Evolutionary conservation across 2,888 invertebrate species (phyloP), one percentile per base, ranked within the genome.

Genomic region (Callinectes sapidus): DNA sequence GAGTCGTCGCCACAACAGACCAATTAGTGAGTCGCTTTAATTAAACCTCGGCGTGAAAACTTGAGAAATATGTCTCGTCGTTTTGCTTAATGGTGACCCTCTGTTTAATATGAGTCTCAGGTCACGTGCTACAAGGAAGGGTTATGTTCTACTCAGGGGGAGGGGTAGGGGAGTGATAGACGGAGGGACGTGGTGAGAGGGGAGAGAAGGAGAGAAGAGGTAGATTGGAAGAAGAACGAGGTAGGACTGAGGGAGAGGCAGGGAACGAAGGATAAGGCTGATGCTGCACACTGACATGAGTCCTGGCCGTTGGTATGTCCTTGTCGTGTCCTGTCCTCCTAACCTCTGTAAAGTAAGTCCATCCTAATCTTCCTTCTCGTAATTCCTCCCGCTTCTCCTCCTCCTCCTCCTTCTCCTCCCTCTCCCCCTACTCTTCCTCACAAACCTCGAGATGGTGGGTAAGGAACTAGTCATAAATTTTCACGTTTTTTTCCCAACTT

Each of bases 1-100:
- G n/a, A 71, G n/a, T n/a, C 71, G 71, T n/a, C 71, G 71, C 71
- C 71, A n/a, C 71, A 71, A n/a, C 71, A 71, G 71, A 71, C 71
- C 71, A 71, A 71, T 71, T 71, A 71, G 71, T 71, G 71, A 71
- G 71, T 71, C 71, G 71, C 71, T 71, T 71, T 71, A 71, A 71
- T 71, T 23, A 71, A 71, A 71, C 71, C 71, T 71, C 71, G 23
- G 28, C n/a, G 71, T 71, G 71, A 71, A 71, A 71, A 71, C 71
- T 71, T 71, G 71, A 71, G 71, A 71, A 71, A 71, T 71, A 71
- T 71, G 71, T 71, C 71, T 71, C n/a, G 28, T 71, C 71, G 71
- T 71, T 71, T 71, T 71, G 71, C 71, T 71, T 71, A 71, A 71
- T 71, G 71, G 71, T 71, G 23, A n/a, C n/a, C 71, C 71, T 71